Evolutionary conservation across 2,113 vertebrate species (phyloP), one percentile per base, ranked within the genome.

Genomic region (Ceratotherium simum): DNA sequence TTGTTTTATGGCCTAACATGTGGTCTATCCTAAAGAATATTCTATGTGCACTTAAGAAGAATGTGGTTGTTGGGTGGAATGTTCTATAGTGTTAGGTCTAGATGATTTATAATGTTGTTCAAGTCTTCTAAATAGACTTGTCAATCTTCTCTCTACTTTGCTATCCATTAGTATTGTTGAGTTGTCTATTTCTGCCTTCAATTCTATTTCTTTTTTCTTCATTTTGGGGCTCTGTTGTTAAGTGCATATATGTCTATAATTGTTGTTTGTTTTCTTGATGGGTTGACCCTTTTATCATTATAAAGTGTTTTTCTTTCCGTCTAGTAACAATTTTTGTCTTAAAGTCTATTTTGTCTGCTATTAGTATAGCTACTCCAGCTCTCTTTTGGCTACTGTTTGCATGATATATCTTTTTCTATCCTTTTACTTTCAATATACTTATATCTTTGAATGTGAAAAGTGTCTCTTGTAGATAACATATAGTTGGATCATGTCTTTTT

Each of bases 401-500:
- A 64, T 75, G 54, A 56, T 27, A 0, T 27, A 64, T 42, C 36
- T 65, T 95, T 69, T 96, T 29, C 29, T 78, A 16, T 83, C 36
- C 58, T 88, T 96, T 81, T 70, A 62, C 6, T 69, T 84, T n/a
- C 58, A 89, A 46, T 46, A 33, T 56, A 27, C 33, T 48, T 91
- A n/a, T 70, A 13, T 93, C 65, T 80, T 91, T 91, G 11, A 96
- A 95, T 91, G 42, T 51, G 31, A 91, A 89, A 21, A 76, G 3
- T 88, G 16, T 70, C 58, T 95, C 60, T 90, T 87, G 18, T n/a
- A 54, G 27, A 46, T n/a, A 95, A 83, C 46, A 48, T 56, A 33
- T 51, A 65, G 29, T 62, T 60, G 51, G 13, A 95, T n/a, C 16
- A 6, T 29, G 21, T 12, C 27, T 95, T 95, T 48, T 81, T 84